Percentiles rank a stretch among this genome's conserved stretches.
These are phyloP conservation scores for Neuroscelio doddi DNA, from an alignment of 2,888 invertebrate genomes.

Conservation along the genomic window DNA sequence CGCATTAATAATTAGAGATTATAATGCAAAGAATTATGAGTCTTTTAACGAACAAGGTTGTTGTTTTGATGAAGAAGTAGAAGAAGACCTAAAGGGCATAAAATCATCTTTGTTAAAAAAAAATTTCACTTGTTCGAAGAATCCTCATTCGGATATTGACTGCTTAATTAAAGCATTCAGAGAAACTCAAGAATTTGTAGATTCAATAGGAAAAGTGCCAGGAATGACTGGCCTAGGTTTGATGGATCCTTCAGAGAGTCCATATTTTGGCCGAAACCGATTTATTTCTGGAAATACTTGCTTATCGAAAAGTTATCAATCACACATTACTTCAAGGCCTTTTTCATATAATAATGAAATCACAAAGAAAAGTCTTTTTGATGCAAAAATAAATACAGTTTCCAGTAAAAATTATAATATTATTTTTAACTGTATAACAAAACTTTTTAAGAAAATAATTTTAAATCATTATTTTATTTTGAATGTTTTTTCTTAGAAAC, in stretches of 20 bases:
- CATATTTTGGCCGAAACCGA: conserved; percentile 50
- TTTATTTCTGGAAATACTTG: too few species aligned
- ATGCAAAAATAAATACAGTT: conserved; percentile 26
- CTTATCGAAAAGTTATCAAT: conserved; percentile 4
- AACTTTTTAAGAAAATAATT: too few species aligned
- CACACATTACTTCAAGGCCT: neutral
- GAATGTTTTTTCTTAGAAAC: too few species aligned
- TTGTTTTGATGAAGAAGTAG: conserved; percentile 12
- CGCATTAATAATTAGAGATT: conserved; percentile 40
- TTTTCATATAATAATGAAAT: neutral
- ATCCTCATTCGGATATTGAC: conserved; percentile 53
- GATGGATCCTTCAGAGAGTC: conserved; percentile 55
- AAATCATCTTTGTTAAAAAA: conserved; percentile 7
- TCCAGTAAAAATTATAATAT: too few species aligned
- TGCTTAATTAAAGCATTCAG: conserved; percentile 53
- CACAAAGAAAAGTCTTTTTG: conserved; percentile 21
- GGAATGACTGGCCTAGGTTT: conserved; percentile 57
- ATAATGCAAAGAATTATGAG: conserved; percentile 20
- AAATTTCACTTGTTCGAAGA: conserved; percentile 47
- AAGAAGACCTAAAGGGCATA: neutral
- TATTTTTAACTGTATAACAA: too few species aligned
- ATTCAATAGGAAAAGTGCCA: conserved; percentile 54
- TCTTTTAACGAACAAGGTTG: conserved; percentile 7
- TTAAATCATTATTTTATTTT: too few species aligned
- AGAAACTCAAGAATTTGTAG: conserved; percentile 55